Conservation (phyloP, 2,113 vertebrate species). For the Hystrix brachyura region DNA sequence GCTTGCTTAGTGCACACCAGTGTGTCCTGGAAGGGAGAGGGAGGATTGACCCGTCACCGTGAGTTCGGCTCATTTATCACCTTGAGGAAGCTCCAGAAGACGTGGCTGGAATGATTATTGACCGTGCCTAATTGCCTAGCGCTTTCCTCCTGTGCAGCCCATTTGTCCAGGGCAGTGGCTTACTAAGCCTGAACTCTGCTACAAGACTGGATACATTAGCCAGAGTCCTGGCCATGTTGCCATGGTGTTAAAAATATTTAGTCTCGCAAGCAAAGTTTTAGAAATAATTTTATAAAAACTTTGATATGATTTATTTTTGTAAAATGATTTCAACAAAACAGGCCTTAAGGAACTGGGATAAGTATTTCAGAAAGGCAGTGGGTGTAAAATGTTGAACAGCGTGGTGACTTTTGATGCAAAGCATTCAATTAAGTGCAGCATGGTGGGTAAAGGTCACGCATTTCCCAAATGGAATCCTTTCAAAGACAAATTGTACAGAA, state of each 20-base stretch:
- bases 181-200: constrained; percentile 82
- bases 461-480: constrained; percentile 75
- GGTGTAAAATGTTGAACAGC: constrained; percentile 75
- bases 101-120: constrained; percentile 74
- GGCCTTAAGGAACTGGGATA: constrained; percentile 70
- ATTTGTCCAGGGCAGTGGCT: constrained; percentile 63
- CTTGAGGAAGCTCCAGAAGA: constrained; percentile 69
- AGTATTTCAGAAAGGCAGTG: constrained; percentile 75
- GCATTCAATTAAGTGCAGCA: constrained; percentile 60
- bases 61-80: constrained; percentile 38
- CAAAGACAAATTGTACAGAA: constrained; percentile 70
- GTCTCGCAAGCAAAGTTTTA: constrained; percentile 83
- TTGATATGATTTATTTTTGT: constrained; percentile 85
- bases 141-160: constrained; percentile 47
- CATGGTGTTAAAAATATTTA: constrained; percentile 90
- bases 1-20: neutral
- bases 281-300: constrained; percentile 78
- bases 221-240: constrained; percentile 86
- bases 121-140: constrained; percentile 76
- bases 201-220: constrained; percentile 83
- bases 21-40: neutral
- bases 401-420: constrained; percentile 75
- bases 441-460: constrained; percentile 77
- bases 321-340: constrained; percentile 82
- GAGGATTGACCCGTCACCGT: neutral